Percentiles rank a stretch among this genome's conserved stretches.
phyloP scores from a whole-genome alignment of 2,888 invertebrate species.

The Lypha dubia region DNA sequence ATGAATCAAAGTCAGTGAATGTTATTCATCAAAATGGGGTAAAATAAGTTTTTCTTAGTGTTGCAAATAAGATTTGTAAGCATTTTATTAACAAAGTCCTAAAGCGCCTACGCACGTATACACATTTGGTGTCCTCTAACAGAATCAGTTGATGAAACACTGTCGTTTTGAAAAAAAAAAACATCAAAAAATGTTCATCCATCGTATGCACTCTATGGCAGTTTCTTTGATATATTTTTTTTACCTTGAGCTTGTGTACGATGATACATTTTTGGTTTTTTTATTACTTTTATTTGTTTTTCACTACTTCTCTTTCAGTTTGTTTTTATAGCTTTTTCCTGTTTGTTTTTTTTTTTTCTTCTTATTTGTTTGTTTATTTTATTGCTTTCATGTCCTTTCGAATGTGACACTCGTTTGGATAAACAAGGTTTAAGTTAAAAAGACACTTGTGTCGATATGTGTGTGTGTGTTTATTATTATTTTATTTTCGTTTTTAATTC shows the following conservation, averaged over 20 bases:
- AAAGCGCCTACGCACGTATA: no score
- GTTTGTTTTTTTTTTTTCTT: not conserved
- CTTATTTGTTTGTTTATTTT: no score
- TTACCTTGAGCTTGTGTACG: not conserved
- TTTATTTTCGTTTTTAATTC: conserved; percentile 27
- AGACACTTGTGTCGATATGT: not conserved
- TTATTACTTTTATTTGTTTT: not conserved
- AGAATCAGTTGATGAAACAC: no score
- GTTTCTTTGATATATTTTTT: not conserved
- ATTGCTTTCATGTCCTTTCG: conserved; percentile 19
- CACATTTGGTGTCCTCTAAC: no score
- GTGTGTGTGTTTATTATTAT: conserved; percentile 1
- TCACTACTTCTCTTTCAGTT: not conserved
- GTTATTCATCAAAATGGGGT: no score
- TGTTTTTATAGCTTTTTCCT: conserved; percentile 14
- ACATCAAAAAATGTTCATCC: no score
- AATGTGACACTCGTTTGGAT: conserved; percentile 28
- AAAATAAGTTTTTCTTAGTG: no score
- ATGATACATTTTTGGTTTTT: not conserved
- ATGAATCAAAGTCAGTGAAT: no score
- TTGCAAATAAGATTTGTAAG: no score
- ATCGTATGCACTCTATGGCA: not conserved
- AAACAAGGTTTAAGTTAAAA: conserved; percentile 56
- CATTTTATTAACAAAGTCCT: no score
- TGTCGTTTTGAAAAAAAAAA: no score